These are phyloP conservation scores for Hemicordylus capensis DNA, from an alignment of 2,113 vertebrate genomes.

Conservation along the genomic window DNA sequence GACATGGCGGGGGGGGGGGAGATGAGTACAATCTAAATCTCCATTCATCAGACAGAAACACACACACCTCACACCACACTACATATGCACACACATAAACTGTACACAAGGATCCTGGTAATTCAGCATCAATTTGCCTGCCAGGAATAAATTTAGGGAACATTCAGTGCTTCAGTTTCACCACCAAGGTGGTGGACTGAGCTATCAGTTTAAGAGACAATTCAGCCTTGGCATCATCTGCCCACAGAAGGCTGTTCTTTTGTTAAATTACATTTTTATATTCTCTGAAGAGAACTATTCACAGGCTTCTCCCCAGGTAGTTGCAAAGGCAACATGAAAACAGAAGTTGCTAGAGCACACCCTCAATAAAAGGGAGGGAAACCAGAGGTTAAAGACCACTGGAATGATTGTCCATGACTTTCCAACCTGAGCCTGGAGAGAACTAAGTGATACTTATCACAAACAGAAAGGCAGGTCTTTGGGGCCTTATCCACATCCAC, in stretches of 20 bases:
- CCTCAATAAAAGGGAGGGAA: neutral
- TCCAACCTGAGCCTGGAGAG: constrained; percentile 32
- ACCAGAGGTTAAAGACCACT: neutral
- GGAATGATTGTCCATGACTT: neutral
- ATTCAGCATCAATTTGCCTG: constrained; percentile 43
- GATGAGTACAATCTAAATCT: neutral
- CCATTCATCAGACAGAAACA: neutral
- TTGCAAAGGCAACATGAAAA: constrained; percentile 42
- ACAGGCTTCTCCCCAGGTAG: constrained; percentile 31
- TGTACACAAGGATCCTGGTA: neutral
- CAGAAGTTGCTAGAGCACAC: constrained; percentile 40
- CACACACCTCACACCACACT: neutral
- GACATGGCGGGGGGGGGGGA: too few relatives aligned
- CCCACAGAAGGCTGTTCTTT: neutral
- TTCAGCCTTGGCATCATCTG: neutral
- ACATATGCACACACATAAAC: neutral
- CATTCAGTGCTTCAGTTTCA: constrained; percentile 2
- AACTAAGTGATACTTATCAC: constrained; percentile 32
- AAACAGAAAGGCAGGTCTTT: constrained; percentile 13
- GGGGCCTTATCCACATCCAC: neutral
- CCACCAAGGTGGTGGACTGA: constrained; percentile 12
- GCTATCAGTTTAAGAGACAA: constrained; percentile 42
- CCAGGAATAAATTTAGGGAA: constrained; percentile 3
- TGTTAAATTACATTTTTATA: constrained; percentile 31
- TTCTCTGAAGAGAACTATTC: neutral